Conservation (phyloP, 2,797 vertebrate species). For the Myotis planiceps region DNA sequence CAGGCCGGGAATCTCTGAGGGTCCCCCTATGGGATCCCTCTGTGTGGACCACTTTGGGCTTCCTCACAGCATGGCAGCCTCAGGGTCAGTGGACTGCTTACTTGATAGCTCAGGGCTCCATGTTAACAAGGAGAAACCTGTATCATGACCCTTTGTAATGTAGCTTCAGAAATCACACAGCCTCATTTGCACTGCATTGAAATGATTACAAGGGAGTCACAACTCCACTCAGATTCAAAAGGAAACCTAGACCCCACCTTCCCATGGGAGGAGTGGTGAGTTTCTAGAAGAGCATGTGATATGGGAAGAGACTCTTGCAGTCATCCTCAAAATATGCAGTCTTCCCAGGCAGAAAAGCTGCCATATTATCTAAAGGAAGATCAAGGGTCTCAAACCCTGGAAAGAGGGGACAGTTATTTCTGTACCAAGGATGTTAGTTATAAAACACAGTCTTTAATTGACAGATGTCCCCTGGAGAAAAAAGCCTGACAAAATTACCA, state of each 20-base stretch:
- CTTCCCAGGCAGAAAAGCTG: background rate
- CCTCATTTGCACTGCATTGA: background rate
- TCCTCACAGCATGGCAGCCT: background rate
- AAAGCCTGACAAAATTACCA: background rate
- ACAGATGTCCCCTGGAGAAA: background rate
- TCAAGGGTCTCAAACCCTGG: background rate
- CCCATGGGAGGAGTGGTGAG: background rate
- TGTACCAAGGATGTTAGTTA: background rate
- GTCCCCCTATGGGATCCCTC: background rate
- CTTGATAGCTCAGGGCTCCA: background rate
- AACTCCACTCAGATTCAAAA: background rate
- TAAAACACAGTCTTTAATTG: background rate
- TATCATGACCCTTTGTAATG: background rate
- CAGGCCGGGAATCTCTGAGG: background rate
- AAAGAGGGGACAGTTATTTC: background rate
- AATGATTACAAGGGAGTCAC: background rate
- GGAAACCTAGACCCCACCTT: background rate
- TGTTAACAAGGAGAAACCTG: background rate
- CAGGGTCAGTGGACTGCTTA: background rate
- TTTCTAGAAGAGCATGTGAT: background rate
- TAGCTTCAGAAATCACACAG: background rate
- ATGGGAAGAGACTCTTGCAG: background rate
- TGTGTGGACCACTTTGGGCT: background rate
- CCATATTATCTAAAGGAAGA: background rate
- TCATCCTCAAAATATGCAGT: background rate